These are phyloP conservation scores for Dendrocincla tyrannina DNA, from an alignment of 2,797 vertebrate species.

Conservation along the genomic window DNA sequence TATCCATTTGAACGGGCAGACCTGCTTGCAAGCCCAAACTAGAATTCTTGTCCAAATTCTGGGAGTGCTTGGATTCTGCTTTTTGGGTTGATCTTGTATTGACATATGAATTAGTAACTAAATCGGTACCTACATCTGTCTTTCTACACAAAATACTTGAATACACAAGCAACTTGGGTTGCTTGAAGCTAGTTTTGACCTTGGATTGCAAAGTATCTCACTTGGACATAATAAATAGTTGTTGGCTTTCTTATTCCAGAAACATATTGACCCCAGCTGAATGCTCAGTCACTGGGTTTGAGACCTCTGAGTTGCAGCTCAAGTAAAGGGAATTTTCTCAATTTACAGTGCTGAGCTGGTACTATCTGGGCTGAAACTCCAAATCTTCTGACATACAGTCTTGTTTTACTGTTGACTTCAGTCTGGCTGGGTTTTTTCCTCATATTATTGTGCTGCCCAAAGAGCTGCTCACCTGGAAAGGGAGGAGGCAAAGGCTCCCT, in stretches of 20 bases:
- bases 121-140: background rate
- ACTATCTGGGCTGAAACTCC: background rate
- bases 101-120: background rate
- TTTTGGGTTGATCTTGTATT: background rate
- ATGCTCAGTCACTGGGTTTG: background rate
- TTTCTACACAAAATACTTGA: background rate
- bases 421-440: background rate
- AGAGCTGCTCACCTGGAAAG: background rate
- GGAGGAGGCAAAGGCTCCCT: slow-evolving; percentile 1
- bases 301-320: background rate
- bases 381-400: background rate
- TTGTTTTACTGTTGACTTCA: background rate
- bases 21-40: slow-evolving; percentile 14
- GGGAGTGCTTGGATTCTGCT: slow-evolving; percentile 19
- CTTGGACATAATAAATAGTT: background rate
- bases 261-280: background rate
- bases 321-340: background rate
- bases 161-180: too few species aligned
- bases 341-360: background rate
- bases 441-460: background rate
- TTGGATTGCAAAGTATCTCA: background rate
- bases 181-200: background rate
- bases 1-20: slow-evolving; percentile 46
- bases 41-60: slow-evolving; percentile 28
- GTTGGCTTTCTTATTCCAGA: background rate